These are phyloP conservation scores for Geococcyx californianus DNA, from an alignment of 2,113 vertebrate genomes.

Conservation along the genomic window DNA sequence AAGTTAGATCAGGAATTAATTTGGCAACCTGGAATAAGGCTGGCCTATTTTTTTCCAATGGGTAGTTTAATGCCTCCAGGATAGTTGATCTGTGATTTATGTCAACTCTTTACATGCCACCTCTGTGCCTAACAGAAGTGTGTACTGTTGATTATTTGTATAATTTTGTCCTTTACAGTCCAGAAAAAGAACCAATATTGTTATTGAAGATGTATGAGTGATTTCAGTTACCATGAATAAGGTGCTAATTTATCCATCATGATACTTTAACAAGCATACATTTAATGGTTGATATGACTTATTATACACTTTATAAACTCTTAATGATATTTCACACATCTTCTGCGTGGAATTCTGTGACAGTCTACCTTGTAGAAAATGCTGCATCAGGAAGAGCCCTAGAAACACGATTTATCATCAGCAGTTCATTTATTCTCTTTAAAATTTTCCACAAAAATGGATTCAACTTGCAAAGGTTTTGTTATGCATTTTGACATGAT, in stretches of 20 bases:
- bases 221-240: neutral
- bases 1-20: neutral
- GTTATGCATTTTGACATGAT: neutral
- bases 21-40: neutral
- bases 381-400: neutral
- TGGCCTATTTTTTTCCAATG: fast-evolving
- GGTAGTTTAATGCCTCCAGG: neutral
- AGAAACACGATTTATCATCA: neutral
- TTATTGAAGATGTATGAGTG: neutral
- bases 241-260: neutral
- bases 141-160: neutral
- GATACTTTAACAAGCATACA: conserved; percentile 12
- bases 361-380: conserved; percentile 13
- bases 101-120: neutral
- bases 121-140: neutral
- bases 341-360: neutral
- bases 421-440: neutral
- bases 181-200: neutral
- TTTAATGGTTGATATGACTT: conserved; percentile 49
- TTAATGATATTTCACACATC: conserved; percentile 20
- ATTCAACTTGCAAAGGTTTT: neutral
- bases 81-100: neutral
- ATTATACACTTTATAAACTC: conserved; percentile 34
- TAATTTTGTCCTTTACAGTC: neutral
- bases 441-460: neutral